Base-by-base conservation (phyloP, 92 coral and sea anemone genomes). In the Zoanthus solanderi region DNA sequence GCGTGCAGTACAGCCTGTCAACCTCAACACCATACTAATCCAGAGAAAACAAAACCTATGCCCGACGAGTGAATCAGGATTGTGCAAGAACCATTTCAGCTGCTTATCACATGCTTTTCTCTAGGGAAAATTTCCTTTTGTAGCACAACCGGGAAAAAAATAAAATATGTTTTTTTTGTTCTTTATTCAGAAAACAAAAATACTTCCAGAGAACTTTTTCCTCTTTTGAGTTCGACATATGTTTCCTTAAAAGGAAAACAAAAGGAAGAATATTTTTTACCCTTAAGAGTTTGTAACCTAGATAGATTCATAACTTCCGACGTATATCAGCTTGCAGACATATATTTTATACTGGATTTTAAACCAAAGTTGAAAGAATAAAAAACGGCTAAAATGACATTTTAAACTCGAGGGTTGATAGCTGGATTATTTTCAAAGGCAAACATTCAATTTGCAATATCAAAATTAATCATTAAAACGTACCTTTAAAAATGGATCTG, bases 61-160 rank as follows among this genome's bases (percentile, higher is more conserved):
- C 31, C 44, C 66, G 48, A 28, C 75, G 29, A 80, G 63, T 44
- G 85, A 81, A 52, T 79, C 61, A 79, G 57, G 17, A 28, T 71
- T 14, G 84, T 42, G 32, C 45, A 65, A 81, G 60, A 7, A 14
- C 29, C 58, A 11, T 5, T 66, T 66, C 85, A 81, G 85, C 85
- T 65, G 85, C n/a, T 13, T 46, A 28, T 81, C 84, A 79, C 84
- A 79, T 79, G 84, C 44, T 79, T n/a, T 63, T 79, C 84, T 56
- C 84, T 16, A 61, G 84, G 84, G 52, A 76, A 76, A 63, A 15
- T 44, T 42, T 61, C 42, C 44, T 77, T 53, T 6, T 77, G 30
- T 13, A 31, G 7, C 17, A 13, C 9, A 52, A 29, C 65, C 34
- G 46, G 37, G 80, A 52, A 77, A 75, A 56, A 31, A 77, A 52